Base-by-base conservation (phyloP, 1,140 invertebrate genomes). In the Bombus impatiens region DNA sequence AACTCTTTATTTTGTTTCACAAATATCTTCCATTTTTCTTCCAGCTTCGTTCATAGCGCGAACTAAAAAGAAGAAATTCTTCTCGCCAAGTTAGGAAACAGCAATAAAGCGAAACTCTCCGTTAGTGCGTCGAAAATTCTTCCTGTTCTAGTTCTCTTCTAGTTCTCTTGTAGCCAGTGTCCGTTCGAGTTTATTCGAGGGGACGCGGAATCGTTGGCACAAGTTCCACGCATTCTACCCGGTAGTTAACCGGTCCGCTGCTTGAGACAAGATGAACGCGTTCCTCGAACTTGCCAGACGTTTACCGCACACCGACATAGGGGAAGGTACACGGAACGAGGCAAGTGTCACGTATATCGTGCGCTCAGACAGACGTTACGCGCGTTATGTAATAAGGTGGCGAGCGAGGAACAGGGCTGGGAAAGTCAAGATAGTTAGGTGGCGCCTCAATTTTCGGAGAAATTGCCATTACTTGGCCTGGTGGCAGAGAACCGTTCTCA, bases 341-440 rank as follows among this genome's bases (percentile, higher is more conserved):
- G 15, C n/a, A 42, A 40, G 81, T 53, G 74, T 76, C 76, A 40
- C 44, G 74, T 84, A 70, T 42, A 74, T 65, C 57, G 37, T 65
- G 57, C 40, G 25, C 57, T 37, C 35, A 32, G 76, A 37, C 57
- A 78, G 59, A 65, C 76, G 53, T 86, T 79, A 67, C 79, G 76
- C 71, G 70, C 44, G 79, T 86, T 84, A 72, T 44, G 87, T 84
- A 89, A 88, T 86, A 84, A 88, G 77, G 42, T 86, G 85, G 87
- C 82, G 75, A 86, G 79, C 68, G 32, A 28, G 84, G 44, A 86
- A 78, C 35, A 57, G 62, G 25, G 67, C 25, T 35, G 22, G 28
- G 15, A 81, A 75, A 78, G 9, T 32, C 53, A 67, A 67, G 67
- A n/a, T 77, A 40, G 42, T 86, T 77, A 84, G 22, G 10, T 44